phyloP scores from a whole-genome alignment of 2,888 invertebrate species.

The Masnerella sp. region DNA sequence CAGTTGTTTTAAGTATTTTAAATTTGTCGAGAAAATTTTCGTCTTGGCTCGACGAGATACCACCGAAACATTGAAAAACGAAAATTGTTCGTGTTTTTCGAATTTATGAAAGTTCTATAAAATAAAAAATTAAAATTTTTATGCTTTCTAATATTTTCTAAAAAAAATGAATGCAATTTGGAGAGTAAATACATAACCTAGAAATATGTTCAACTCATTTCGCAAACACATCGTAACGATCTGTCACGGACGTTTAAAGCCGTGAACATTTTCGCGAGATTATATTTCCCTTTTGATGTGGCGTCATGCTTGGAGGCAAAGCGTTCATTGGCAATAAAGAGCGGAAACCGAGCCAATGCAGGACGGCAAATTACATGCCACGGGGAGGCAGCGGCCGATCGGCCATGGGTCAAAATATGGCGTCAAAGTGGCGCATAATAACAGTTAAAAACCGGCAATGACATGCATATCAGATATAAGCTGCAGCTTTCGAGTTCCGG shows the following conservation, averaged over 20 bases:
- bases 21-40: too few relatives aligned
- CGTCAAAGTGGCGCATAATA: constrained; percentile 63
- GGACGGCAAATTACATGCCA: constrained; percentile 39
- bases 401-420: constrained; percentile 65
- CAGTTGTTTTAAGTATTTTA: too few relatives aligned
- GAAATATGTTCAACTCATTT: constrained; percentile 36
- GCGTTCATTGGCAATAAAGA: constrained; percentile 50
- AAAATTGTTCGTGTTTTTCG: too few relatives aligned
- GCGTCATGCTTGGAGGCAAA: constrained; percentile 43
- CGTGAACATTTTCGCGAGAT: constrained; percentile 45
- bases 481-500: constrained; percentile 26
- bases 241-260: constrained; percentile 40
- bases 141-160: too few relatives aligned
- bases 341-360: constrained; percentile 42
- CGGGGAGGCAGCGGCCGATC: constrained; percentile 57
- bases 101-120: too few relatives aligned
- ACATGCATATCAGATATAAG: constrained; percentile 66
- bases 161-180: too few relatives aligned
- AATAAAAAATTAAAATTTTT: too few relatives aligned
- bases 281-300: constrained; percentile 48
- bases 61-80: too few relatives aligned
- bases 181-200: too few relatives aligned
- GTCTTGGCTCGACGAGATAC: too few relatives aligned
- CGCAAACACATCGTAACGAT: constrained; percentile 44
- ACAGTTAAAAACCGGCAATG: constrained; percentile 65